Base-by-base conservation (phyloP, 2,888 invertebrate genomes). In the Cryptophagus acutangulus region DNA sequence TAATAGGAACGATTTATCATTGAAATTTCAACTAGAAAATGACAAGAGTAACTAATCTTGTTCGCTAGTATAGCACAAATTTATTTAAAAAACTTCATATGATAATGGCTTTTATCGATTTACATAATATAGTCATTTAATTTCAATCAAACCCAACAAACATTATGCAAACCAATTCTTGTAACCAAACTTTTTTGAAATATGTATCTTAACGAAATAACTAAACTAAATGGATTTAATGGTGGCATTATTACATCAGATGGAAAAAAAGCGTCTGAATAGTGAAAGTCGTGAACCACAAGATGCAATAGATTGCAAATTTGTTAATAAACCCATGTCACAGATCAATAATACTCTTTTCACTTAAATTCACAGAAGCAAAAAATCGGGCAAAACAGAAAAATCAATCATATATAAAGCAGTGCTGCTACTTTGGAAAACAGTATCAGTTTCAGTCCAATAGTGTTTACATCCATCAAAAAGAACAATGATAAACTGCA, bases 401-500 rank as follows among this genome's bases (percentile, higher is more conserved):
- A 54, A 59, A 55, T n/a, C n/a, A n/a, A n/a, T 56, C 49, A 50
- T 63, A 63, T 63, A 63, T 61, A 63, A 57, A 50, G 47, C 34
- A 41, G 39, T 33, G 45, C 45, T 26, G 46, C 48, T 44, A 43
- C 40, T 35, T 42, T 45, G 15, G 41, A 51, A 49, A 51, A 48
- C 62, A 61, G 61, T 62, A 45, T 49, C 49, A 45, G 50, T 40
- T 51, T 45, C 49, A 50, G 43, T 36, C 47, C 47, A 46, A 45
- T 38, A 38, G 49, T 51, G 45, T 50, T 45, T 44, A 45, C 41
- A 38, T 33, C 43, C 48, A 36, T n/a, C n/a, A n/a, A n/a, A n/a
- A n/a, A n/a, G n/a, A n/a, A n/a, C n/a, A 41, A 60, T 62, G 63
- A 54, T 53, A 46, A 4, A 79, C 78, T 60, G 76, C 78, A 62